These are phyloP conservation scores for Ianthella basta DNA, from an alignment of 37 sponge, comb jelly and placozoan species.

Conservation along the genomic window DNA sequence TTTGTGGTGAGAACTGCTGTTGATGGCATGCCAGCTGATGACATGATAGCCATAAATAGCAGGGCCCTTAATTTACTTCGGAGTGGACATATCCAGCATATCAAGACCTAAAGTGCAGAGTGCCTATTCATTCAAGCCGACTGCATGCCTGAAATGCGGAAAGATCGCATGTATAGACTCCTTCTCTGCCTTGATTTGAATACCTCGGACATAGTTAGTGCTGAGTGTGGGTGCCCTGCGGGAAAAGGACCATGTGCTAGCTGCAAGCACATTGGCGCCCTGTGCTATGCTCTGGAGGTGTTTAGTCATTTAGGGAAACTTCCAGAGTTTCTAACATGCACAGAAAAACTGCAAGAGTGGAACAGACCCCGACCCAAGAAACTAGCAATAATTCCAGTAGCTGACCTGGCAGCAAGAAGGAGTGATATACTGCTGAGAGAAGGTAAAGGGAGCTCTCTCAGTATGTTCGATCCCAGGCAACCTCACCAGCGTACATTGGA, in stretches of 20 bases:
- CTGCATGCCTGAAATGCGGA: conserved; percentile 48
- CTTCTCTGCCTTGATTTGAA: background rate
- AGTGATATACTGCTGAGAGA: conserved; percentile 13
- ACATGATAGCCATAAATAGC: conserved; percentile 44
- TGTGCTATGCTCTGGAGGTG: conserved; percentile 42
- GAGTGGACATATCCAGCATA: conserved; percentile 52
- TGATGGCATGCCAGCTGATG: conserved; percentile 36
- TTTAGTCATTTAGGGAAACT: conserved; percentile 23
- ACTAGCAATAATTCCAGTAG: conserved; percentile 39
- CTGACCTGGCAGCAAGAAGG: conserved; percentile 25
- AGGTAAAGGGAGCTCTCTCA: background rate
- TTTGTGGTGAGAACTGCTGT: conserved; percentile 33
- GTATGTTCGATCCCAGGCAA: conserved; percentile 41
- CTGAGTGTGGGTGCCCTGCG: conserved; percentile 66
- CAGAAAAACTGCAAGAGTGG: conserved; percentile 44
- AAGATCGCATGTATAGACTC: conserved; percentile 38
- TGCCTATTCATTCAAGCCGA: background rate
- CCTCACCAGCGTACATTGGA: conserved; percentile 2
- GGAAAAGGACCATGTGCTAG: too few relatives aligned
- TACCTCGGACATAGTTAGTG: conserved; percentile 32
- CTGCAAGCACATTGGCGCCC: conserved; percentile 63
- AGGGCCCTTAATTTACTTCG: conserved; percentile 40
- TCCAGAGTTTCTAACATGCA: conserved; percentile 41
- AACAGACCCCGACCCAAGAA: conserved; percentile 36
- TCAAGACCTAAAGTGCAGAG: background rate